Conservation (phyloP, 2,797 vertebrate species). For the Phrynocephalus guinanensis region DNA sequence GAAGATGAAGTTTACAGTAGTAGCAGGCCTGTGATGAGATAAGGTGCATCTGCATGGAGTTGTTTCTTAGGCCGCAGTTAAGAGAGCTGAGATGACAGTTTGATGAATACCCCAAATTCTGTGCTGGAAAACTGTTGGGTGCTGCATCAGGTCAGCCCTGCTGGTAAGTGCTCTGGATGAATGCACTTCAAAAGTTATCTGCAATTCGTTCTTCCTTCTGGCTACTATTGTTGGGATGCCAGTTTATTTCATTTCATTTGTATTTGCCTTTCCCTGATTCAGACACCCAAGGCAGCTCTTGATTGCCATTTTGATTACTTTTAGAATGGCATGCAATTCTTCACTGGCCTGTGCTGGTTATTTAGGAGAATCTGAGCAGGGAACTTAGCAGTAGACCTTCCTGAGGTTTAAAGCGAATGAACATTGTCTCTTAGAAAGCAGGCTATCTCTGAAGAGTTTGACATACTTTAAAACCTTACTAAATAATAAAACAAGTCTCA, state of each 20-base stretch:
- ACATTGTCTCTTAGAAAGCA: background rate
- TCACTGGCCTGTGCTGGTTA: background rate
- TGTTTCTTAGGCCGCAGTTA: background rate
- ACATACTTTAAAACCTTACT: background rate
- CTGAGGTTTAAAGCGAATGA: background rate
- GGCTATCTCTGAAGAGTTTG: background rate
- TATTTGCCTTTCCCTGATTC: too few relatives aligned
- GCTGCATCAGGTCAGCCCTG: background rate
- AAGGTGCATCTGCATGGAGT: background rate
- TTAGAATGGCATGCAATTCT: slow-evolving; percentile 8
- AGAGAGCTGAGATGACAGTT: background rate
- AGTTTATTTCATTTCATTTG: too few relatives aligned
- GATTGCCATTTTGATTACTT: background rate
- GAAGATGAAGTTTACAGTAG: background rate
- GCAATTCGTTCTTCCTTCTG: background rate
- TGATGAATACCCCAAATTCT: background rate
- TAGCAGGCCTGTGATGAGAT: background rate
- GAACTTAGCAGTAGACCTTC: background rate
- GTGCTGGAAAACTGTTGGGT: background rate
- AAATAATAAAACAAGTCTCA: background rate
- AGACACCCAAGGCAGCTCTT: too few relatives aligned
- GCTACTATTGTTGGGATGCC: background rate
- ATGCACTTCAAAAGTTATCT: background rate
- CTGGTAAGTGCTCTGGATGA: background rate
- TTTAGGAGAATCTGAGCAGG: background rate